Conservation (phyloP, 1,140 invertebrate species). For the Tachypleus tridentatus region DNA sequence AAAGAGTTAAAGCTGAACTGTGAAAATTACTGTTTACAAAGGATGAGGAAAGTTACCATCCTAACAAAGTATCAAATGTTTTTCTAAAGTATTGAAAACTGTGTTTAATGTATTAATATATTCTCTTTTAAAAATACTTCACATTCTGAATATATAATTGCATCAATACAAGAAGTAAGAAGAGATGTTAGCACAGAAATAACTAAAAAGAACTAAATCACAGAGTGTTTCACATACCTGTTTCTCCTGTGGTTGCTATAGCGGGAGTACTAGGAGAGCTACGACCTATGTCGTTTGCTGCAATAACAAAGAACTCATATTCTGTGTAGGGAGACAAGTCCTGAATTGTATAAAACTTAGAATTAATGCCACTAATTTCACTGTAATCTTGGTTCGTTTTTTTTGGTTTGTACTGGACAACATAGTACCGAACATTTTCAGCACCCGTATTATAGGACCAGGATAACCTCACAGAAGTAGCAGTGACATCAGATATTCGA, state of each 20-base stretch:
- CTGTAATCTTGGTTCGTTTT: slow-evolving; percentile 38
- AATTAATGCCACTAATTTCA: slow-evolving; percentile 83
- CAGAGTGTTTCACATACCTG: slow-evolving; percentile 54
- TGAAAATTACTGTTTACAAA: too few relatives aligned
- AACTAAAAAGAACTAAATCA: not conserved
- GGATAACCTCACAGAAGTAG: slow-evolving; percentile 74
- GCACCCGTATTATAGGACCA: slow-evolving; percentile 70
- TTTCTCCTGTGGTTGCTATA: slow-evolving; percentile 81
- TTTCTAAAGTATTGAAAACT: too few relatives aligned
- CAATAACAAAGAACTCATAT: slow-evolving; percentile 92
- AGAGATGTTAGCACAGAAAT: not conserved
- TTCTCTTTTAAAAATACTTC: too few relatives aligned
- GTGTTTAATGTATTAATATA: too few relatives aligned
- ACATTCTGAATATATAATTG: not conserved
- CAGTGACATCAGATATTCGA: slow-evolving; percentile 77
- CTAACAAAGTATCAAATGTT: too few relatives aligned
- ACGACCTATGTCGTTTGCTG: slow-evolving; percentile 83
- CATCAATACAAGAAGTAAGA: not conserved
- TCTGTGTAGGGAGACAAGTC: slow-evolving; percentile 88
- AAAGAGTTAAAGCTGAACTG: too few relatives aligned
- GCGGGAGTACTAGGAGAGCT: slow-evolving; percentile 70
- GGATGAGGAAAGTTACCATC: too few relatives aligned
- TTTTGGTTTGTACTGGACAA: slow-evolving; percentile 90
- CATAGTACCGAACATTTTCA: slow-evolving; percentile 78
- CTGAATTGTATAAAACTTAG: slow-evolving; percentile 79